Evolutionary conservation across 1,140 invertebrate genomes (phyloP).

Genomic region (Antheraea pernyi): DNA sequence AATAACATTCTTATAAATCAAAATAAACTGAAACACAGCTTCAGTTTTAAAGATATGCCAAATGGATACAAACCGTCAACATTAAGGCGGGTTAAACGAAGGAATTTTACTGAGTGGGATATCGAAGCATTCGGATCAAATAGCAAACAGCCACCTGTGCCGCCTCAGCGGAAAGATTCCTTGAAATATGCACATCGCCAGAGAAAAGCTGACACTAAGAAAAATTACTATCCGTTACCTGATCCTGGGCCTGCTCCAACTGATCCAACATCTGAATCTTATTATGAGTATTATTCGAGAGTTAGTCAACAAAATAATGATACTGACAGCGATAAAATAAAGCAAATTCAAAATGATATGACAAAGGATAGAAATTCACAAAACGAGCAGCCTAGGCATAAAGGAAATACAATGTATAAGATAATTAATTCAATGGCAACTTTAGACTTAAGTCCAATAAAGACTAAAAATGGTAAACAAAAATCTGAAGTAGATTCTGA

Average conservation of each 20-base stretch:
- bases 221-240: slow-evolving; percentile 64
- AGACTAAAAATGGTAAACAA: slow-evolving; percentile 53
- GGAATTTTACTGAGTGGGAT: slow-evolving; percentile 80
- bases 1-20: slow-evolving; percentile 70
- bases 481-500: slow-evolving; percentile 58
- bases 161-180: slow-evolving; percentile 73
- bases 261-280: slow-evolving; percentile 74
- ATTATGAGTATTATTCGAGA: slow-evolving; percentile 77
- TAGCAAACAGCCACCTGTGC: slow-evolving; percentile 65
- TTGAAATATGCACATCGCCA: slow-evolving; percentile 74
- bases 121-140: slow-evolving; percentile 64
- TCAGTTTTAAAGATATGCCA: slow-evolving; percentile 80
- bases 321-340: slow-evolving; percentile 72
- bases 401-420: slow-evolving; percentile 65
- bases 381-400: slow-evolving; percentile 39
- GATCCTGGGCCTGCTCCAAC: slow-evolving; percentile 64
- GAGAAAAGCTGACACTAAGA: slow-evolving; percentile 69
- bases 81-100: slow-evolving; percentile 74
- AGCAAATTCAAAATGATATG: slow-evolving; percentile 60
- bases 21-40: slow-evolving; percentile 76
- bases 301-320: slow-evolving; percentile 77
- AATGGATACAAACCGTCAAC: slow-evolving; percentile 81
- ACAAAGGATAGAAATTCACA: slow-evolving; percentile 44
- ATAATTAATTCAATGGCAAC: slow-evolving; percentile 75
- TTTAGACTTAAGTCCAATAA: slow-evolving; percentile 65